Base-by-base conservation (phyloP, 2,113 vertebrate species). In the Sapajus apella region DNA sequence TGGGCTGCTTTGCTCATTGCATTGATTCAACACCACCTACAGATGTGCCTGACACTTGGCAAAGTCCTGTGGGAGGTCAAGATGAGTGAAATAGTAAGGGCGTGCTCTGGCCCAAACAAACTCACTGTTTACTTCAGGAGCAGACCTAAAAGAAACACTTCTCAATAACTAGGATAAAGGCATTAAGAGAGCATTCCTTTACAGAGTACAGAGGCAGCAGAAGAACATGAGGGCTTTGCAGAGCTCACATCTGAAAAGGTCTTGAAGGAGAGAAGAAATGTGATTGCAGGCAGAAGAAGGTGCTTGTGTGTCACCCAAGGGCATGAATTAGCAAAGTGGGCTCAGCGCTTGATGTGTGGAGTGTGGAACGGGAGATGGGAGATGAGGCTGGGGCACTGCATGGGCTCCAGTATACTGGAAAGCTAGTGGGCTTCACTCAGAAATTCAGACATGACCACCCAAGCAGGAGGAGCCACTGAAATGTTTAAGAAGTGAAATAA, bases 41-140 rank as follows among this genome's bases (percentile, higher is more conserved):
- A 1, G 8, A 9, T 0, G 1, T 27, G 43, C 20, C n/a, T 5
- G 25, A 27, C 16, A 6, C 35, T 3, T 1, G 13, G 45, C 3
- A 7, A 86, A 30, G 40, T 14, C 25, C 68, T 30, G 5, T 30
- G 81, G 40, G 25, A 73, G 45, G 87, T 43, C 40, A 17, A 20
- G 68, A 14, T 35, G 87, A 86, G 61, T 2, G 43, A 75, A 25
- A 21, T 6, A 10, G 52, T 2, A 25, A 64, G 32, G 27, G 18
- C 5, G 10, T 8, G 45, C 58, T 75, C 8, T 21, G 55, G 35
- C n/a, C 56, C 13, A 21, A 18, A 43, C 14, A 72, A 81, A 12
- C 52, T 85, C 55, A 25, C 14, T 14, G 7, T 58, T 50, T 50
- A 12, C 50, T 27, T 7, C 30, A 16, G 40, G 70, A 75, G 47